Percentiles rank a stretch among this genome's conserved stretches.
Evolutionary conservation across 2,113 vertebrate genomes (phyloP).

Genomic region (Austrofundulus limnaeus): DNA sequence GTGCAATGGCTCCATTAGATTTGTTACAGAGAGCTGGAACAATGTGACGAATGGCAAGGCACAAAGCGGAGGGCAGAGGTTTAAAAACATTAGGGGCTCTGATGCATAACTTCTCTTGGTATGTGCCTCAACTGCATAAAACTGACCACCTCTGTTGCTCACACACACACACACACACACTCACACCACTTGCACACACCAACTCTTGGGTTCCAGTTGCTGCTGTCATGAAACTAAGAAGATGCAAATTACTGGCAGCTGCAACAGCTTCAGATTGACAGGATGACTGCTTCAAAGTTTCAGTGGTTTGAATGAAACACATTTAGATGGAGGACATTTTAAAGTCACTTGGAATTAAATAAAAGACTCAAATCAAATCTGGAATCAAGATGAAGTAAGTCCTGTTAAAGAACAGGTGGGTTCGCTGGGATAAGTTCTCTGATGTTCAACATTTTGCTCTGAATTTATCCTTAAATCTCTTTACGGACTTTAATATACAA

Average conservation of each 20-base stretch:
- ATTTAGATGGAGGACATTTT: constrained; percentile 10
- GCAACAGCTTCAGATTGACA: constrained; percentile 1
- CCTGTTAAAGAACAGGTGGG: constrained; percentile 11
- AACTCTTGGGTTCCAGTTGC: constrained; percentile 1
- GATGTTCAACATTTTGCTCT: not conserved
- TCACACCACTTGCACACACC: not conserved
- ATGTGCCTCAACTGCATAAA: constrained; percentile 26
- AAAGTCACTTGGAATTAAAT: constrained; percentile 20
- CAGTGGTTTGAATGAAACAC: constrained; percentile 13
- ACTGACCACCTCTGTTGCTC: constrained; percentile 16
- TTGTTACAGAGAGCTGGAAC: constrained; percentile 31
- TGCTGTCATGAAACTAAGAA: not conserved
- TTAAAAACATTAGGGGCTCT: constrained; percentile 41
- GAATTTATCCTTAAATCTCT: constrained; percentile 27
- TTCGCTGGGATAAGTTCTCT: constrained; percentile 17
- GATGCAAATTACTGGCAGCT: constrained; percentile 10
- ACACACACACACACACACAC: constrained; percentile 18
- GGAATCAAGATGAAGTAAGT: constrained; percentile 20
- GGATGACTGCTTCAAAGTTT: constrained; percentile 18
- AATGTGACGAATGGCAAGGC: constrained; percentile 35
- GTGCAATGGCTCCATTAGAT: constrained; percentile 25
- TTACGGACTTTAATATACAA: constrained; percentile 12
- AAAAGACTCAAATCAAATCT: constrained; percentile 12
- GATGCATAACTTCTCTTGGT: constrained; percentile 29
- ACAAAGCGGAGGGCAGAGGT: constrained; percentile 22